Base-by-base conservation (phyloP, 2,113 vertebrate species). In the Thunnus maccoyii region DNA sequence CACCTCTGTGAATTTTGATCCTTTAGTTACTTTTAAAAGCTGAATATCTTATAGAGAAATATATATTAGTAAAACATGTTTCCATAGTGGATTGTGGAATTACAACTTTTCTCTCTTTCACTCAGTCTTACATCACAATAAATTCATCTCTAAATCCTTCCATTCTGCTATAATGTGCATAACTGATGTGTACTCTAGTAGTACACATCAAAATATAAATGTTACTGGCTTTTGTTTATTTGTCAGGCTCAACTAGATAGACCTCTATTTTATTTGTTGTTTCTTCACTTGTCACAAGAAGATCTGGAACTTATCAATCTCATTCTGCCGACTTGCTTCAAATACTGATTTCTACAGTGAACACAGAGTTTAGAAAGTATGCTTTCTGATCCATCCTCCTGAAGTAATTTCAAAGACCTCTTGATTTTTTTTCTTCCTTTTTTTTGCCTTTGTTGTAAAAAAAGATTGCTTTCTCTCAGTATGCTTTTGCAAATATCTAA, bases 291-390 rank as follows among this genome's bases (percentile, higher is more conserved):
- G 36, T 41, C 20, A 14, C 3, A 57, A 25, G 20, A 41, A 57
- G 52, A 70, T 70, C 52, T 56, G 36, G n/a, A 57, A 46, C n/a
- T 56, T 46, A 1, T 46, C 44, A 56, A 41, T 44, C 17, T 68
- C 17, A 69, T 22, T 69, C 18, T 68, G 30, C 52, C 20, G 17
- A 13, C 48, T 3, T 9, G 1, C 4, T 8, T 14, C 51, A 48
- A 68, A 68, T 32, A 27, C 18, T 14, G 27, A 69, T 17, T 3
- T 41, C 36, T 41, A 41, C 36, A 41, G 36, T 9, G 6, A 41
- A 41, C 9, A 9, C 36, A 8, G 36, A 44, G 52, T 8, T 55
- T 47, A 5, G 10, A 22, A 60, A 58, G 41, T 10, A 13, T 36
- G 18, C 30, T 55, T 22, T 44, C 36, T 41, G 36, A 7, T 41